Conservation (phyloP, 2,797 vertebrate genomes). For the Schizothorax lantsangensis region DNA sequence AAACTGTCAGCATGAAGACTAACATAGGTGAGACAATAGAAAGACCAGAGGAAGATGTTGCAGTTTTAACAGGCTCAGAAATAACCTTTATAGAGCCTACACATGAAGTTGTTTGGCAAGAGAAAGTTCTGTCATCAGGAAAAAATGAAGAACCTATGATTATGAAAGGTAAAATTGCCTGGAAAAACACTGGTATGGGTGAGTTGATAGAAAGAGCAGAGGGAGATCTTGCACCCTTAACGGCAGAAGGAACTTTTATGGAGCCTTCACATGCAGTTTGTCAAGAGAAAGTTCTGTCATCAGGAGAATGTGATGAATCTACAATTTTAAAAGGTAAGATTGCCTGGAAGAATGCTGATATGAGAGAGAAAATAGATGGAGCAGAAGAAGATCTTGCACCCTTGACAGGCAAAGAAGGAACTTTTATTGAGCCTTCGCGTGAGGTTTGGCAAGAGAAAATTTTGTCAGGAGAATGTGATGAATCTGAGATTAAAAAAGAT, state of each 20-base stretch:
- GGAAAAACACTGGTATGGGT: background rate
- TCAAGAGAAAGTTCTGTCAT: conserved; percentile 6
- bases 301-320: background rate
- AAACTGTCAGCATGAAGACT: background rate
- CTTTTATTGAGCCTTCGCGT: background rate
- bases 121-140: background rate
- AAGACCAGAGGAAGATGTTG: background rate
- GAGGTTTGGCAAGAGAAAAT: background rate
- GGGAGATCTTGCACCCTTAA: background rate
- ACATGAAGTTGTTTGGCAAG: background rate
- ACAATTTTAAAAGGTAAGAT: background rate
- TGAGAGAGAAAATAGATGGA: background rate
- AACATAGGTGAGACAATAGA: background rate
- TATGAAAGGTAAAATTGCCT: background rate
- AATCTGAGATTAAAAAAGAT: background rate
- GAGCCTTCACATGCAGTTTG: background rate
- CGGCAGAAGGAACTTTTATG: background rate
- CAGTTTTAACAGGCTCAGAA: background rate
- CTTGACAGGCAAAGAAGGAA: background rate
- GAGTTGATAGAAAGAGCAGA: background rate
- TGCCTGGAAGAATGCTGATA: background rate
- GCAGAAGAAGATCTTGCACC: background rate
- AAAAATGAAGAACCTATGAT: background rate
- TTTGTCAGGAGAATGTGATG: background rate
- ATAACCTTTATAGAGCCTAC: background rate